Evolutionary conservation across 2,888 invertebrate genomes (phyloP).

Genomic region (Dryocosmus kuriphilus): DNA sequence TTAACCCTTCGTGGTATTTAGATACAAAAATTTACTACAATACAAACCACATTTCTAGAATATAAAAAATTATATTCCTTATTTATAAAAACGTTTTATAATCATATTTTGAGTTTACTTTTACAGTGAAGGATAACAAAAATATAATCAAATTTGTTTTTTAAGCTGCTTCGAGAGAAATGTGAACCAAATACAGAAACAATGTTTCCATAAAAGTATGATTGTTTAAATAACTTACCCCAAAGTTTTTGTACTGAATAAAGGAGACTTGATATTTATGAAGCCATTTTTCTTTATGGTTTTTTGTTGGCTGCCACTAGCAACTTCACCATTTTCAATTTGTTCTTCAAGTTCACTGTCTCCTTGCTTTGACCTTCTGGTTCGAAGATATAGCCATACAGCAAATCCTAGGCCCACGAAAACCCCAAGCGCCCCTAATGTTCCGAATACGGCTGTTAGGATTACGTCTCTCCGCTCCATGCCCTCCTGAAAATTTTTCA

Average conservation of each 20-base stretch:
- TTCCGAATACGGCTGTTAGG: conserved; percentile 83
- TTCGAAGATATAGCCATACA: conserved; percentile 80
- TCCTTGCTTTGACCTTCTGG: conserved; percentile 80
- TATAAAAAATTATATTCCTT: background rate
- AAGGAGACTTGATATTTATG: conserved; percentile 85
- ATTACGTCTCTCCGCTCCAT: conserved; percentile 86
- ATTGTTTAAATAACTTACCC: conserved; percentile 81
- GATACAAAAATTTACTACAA: no score
- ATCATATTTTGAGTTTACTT: no score
- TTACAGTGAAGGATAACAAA: background rate
- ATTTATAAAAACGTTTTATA: background rate
- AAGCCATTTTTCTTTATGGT: conserved; percentile 83
- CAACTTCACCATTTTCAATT: conserved; percentile 80
- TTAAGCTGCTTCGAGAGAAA: background rate
- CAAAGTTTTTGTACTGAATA: conserved; percentile 86
- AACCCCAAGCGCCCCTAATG: conserved; percentile 81
- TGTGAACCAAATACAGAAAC: background rate
- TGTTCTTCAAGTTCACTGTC: conserved; percentile 80
- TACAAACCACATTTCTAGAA: background rate
- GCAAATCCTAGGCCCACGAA: conserved; percentile 79
- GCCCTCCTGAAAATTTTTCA: conserved; percentile 78
- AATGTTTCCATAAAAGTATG: background rate
- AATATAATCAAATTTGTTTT: background rate
- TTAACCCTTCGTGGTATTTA: no score
- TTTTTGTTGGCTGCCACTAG: conserved; percentile 63